Evolutionary conservation across 2,113 vertebrate genomes (phyloP).

Genomic region (Mionectes macconnelli): DNA sequence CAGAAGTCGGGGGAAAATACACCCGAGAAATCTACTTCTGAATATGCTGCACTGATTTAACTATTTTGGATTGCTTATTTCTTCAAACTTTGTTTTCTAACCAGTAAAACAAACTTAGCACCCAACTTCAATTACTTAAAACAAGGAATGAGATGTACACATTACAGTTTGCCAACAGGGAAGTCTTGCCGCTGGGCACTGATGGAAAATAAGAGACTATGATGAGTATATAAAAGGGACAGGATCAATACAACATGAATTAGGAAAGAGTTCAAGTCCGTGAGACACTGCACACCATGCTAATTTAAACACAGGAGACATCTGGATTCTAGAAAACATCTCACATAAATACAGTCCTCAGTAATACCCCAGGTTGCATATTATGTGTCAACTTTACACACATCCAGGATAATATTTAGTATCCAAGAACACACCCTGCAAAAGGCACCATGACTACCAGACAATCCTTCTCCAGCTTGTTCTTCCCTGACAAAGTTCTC

Average conservation of each 20-base stretch:
- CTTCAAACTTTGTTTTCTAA: neutral
- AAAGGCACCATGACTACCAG: neutral
- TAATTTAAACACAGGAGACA: neutral
- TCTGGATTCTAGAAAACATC: neutral
- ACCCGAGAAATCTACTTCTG: neutral
- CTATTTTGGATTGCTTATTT: neutral
- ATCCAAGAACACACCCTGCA: neutral
- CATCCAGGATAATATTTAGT: neutral
- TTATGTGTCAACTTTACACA: neutral
- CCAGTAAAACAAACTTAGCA: neutral
- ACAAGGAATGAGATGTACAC: neutral
- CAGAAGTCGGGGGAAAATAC: neutral
- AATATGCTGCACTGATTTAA: neutral
- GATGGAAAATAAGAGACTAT: neutral
- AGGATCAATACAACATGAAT: neutral
- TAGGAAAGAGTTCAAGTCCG: neutral
- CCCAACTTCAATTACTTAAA: neutral
- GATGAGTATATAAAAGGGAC: neutral
- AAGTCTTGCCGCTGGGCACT: neutral
- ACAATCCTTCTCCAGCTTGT: neutral
- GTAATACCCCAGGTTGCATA: neutral
- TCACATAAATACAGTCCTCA: neutral
- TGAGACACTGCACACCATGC: neutral
- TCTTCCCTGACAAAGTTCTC: neutral
- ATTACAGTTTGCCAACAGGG: neutral